phyloP scores from a whole-genome alignment of 2,113 vertebrate genomes.

The Poecilia latipinna region DNA sequence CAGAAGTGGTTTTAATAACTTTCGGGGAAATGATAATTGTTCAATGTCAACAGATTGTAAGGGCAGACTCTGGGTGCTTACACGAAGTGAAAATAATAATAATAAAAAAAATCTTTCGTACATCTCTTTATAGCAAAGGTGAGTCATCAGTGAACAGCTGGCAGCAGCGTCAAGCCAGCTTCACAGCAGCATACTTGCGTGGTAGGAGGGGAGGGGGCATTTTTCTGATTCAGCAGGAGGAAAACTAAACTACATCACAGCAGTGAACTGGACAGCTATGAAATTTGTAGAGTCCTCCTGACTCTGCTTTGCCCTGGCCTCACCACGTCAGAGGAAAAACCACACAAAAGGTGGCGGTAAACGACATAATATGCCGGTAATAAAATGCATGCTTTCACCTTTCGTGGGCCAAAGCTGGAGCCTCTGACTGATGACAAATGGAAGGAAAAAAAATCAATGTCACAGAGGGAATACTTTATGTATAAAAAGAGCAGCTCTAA shows the following conservation, averaged over 20 bases:
- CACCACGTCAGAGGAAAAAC: not conserved
- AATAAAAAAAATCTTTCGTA: not conserved
- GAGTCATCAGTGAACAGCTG: constrained; percentile 60
- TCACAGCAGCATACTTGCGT: constrained; percentile 17
- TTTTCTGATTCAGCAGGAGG: constrained; percentile 41
- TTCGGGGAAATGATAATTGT: not conserved
- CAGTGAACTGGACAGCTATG: constrained; percentile 13
- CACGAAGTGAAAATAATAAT: constrained; percentile 10
- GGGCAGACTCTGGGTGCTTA: constrained; percentile 8
- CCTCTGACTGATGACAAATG: not conserved
- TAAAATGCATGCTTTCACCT: not conserved
- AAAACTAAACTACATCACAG: constrained; percentile 44
- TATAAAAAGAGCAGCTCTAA: not conserved
- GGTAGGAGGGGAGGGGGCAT: constrained; percentile 1
- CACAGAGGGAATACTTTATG: not conserved
- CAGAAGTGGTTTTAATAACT: not conserved
- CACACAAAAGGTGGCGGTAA: not conserved
- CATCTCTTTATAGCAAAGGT: constrained; percentile 39
- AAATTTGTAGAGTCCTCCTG: not conserved
- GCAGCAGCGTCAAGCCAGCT: constrained; percentile 17
- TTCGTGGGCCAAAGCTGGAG: not conserved
- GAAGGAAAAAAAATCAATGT: not conserved
- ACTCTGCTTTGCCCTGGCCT: not conserved
- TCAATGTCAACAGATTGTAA: not conserved
- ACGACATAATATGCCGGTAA: not conserved